Percentiles rank a stretch among this genome's conserved stretches.
phyloP scores from a whole-genome alignment of 2,797 vertebrate genomes.

The Schizopygopsis pylzovi region DNA sequence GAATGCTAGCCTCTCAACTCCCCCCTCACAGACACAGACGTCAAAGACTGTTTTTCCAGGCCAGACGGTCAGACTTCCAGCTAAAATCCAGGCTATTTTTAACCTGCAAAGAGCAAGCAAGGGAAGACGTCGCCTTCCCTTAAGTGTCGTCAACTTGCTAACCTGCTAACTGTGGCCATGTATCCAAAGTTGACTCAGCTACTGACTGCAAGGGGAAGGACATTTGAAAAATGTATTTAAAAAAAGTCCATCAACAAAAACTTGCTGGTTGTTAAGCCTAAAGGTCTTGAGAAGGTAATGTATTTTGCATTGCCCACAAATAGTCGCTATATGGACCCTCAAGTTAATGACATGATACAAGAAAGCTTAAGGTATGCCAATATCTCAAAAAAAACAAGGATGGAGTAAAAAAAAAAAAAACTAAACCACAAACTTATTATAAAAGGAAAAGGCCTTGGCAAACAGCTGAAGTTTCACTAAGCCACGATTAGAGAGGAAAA shows the following conservation, averaged over 20 bases:
- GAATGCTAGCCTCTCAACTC: conserved; percentile 43
- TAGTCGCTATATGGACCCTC: conserved; percentile 9
- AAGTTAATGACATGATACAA: conserved; percentile 25
- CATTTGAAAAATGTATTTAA: conserved; percentile 26
- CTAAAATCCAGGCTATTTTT: conserved; percentile 62
- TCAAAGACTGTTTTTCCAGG: conserved; percentile 54
- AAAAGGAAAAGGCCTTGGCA: conserved; percentile 55
- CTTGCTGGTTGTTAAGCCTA: conserved; percentile 19
- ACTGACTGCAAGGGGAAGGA: background rate
- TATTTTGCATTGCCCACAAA: conserved; percentile 15
- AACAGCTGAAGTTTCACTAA: conserved; percentile 67
- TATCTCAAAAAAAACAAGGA: conserved; percentile 50
- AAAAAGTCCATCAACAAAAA: conserved; percentile 18
- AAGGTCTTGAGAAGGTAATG: conserved; percentile 28
- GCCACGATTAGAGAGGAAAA: conserved; percentile 54
- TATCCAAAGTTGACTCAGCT: conserved; percentile 20
- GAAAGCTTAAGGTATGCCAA: conserved; percentile 28
- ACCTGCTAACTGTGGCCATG: conserved; percentile 20
- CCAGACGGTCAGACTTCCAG: conserved; percentile 63
- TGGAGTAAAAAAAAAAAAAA: conserved; percentile 54
- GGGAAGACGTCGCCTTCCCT: conserved; percentile 43
- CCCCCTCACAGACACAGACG: conserved; percentile 30
- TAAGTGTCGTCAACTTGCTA: conserved; percentile 46
- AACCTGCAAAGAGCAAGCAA: conserved; percentile 41
- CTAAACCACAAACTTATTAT: conserved; percentile 10